These are phyloP conservation scores for Brachionus rubens DNA, from an alignment of 1,140 invertebrate genomes.

Conservation along the genomic window DNA sequence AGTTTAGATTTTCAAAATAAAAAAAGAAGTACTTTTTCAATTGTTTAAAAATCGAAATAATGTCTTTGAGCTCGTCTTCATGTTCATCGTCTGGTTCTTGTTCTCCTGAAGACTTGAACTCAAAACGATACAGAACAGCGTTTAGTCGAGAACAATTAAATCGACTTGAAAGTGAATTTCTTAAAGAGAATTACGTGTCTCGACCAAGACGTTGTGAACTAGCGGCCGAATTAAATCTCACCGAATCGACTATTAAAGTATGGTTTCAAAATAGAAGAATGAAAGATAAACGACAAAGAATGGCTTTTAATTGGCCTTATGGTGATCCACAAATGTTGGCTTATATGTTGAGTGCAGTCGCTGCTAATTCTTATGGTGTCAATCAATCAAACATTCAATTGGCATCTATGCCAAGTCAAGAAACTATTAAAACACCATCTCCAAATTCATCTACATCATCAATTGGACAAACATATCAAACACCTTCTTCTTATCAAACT, in stretches of 20 bases:
- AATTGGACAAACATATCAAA: not conserved
- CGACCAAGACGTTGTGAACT: constrained; percentile 87
- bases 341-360: constrained; percentile 44
- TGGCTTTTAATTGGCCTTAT: constrained; percentile 83
- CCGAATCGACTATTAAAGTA: constrained; percentile 97
- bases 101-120: constrained; percentile 55
- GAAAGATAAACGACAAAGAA: constrained; percentile 92
- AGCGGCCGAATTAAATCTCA: constrained; percentile 84
- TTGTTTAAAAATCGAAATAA: not conserved
- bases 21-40: not conserved
- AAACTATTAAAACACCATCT: not conserved
- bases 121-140: constrained; percentile 89
- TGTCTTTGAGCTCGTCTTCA: constrained; percentile 31
- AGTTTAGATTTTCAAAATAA: not conserved
- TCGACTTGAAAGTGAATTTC: constrained; percentile 93
- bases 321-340: constrained; percentile 45
- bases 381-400: not conserved
- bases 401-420: not conserved
- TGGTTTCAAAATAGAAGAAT: constrained; percentile 99
- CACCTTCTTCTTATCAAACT: not conserved
- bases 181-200: constrained; percentile 94
- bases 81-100: constrained; percentile 24
- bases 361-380: not conserved
- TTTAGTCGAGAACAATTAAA: constrained; percentile 91
- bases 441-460: not conserved